Evolutionary conservation across 2,113 vertebrate genomes (phyloP).

Genomic region (Ailuropoda melanoleuca): DNA sequence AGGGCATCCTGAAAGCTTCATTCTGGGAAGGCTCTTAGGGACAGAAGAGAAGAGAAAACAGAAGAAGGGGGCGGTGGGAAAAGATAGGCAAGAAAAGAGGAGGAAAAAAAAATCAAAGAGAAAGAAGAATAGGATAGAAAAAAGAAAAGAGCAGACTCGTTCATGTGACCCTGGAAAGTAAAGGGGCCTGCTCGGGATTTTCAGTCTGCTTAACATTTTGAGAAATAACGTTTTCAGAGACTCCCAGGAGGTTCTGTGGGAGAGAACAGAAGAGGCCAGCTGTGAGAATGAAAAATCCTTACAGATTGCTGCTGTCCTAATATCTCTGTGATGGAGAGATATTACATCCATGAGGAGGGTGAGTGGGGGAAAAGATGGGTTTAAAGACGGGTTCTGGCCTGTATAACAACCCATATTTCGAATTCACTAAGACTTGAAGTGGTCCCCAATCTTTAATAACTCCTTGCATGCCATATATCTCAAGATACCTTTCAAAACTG

Average conservation of each 20-base stretch:
- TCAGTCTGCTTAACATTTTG: not conserved
- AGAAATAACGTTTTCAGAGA: not conserved
- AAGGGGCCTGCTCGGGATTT: not conserved
- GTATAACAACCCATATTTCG: not conserved
- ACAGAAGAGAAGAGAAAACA: not conserved
- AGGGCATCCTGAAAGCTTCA: not conserved
- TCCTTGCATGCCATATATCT: constrained; percentile 40
- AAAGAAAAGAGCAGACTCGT: rapidly evolving
- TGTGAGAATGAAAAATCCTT: rapidly evolving
- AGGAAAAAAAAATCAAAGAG: not conserved
- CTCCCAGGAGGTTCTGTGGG: not conserved
- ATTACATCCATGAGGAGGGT: not conserved
- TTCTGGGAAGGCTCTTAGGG: not conserved
- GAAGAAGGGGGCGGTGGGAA: not conserved
- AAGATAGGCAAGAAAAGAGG: not conserved
- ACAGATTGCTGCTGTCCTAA: rapidly evolving
- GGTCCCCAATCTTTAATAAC: constrained; percentile 72
- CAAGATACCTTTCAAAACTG: constrained; percentile 53
- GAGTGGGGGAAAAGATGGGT: not conserved
- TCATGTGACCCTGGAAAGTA: not conserved
- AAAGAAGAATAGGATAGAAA: not conserved
- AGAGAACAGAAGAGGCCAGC: rapidly evolving
- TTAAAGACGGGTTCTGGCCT: not conserved
- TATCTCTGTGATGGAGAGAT: not conserved
- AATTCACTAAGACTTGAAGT: constrained; percentile 61